phyloP scores from a whole-genome alignment of 2,797 vertebrate genomes.

The Trematomus bernacchii region DNA sequence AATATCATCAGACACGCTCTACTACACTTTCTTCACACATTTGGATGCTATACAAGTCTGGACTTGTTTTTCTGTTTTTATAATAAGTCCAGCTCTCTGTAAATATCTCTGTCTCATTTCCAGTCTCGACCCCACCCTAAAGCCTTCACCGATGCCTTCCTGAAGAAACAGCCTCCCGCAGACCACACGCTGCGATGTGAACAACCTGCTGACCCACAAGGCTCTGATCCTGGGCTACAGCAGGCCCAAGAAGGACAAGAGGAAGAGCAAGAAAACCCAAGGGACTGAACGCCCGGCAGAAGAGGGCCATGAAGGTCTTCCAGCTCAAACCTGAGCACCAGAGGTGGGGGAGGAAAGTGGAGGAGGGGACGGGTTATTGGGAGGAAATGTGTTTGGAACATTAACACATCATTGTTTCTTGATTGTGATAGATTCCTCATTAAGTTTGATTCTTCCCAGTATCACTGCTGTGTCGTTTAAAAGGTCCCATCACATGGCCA shows the following conservation, averaged over 20 bases:
- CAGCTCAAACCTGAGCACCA: conserved; percentile 92
- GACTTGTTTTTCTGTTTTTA: too few species aligned
- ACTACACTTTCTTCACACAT: not conserved
- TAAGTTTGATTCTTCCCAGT: not conserved
- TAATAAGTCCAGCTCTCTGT: not conserved
- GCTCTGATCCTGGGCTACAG: conserved; percentile 87
- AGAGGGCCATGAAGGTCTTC: conserved; percentile 88
- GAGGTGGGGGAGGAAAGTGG: conserved; percentile 76
- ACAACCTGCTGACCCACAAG: conserved; percentile 82
- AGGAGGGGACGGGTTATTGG: not conserved
- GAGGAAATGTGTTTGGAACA: not conserved
- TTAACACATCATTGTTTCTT: not conserved
- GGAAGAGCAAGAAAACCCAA: conserved; percentile 83
- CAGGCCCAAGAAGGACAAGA: conserved; percentile 67
- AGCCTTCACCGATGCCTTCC: conserved; percentile 87
- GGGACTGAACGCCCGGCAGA: conserved; percentile 90
- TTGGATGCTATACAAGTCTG: too few species aligned
- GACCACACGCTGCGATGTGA: not conserved
- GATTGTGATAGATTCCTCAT: not conserved
- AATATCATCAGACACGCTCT: not conserved
- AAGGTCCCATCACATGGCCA: too few species aligned
- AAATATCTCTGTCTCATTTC: not conserved
- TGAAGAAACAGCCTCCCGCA: conserved; percentile 82
- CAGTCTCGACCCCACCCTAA: conserved; percentile 74
- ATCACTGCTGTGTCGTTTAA: not conserved